These are phyloP conservation scores for Caenorhabditis elegans DNA, from an alignment of 1,140 invertebrate genomes.

Conservation along the genomic window WBcel235 BX284604.4:12462501-12463000, in stretches of 20 bases:
- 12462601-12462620: neutral
- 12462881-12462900: neutral
- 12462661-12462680: neutral
- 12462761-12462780: neutral
- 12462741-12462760: neutral
- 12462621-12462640: neutral
- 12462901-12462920: neutral
- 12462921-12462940: neutral
- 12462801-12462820: neutral
- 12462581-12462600: too few relatives aligned
- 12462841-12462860: neutral
- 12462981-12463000: neutral
- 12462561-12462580: too few relatives aligned
- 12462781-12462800: neutral
- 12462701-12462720: neutral
- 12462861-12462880: neutral
- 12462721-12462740: neutral
- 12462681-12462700: neutral
- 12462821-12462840: neutral
- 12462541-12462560: too few relatives aligned
- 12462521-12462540: too few relatives aligned
- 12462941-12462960: neutral
- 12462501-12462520: too few relatives aligned
- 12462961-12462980: neutral
- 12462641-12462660: neutral